A percentile compares a stretch with the other conserved stretches of the same genome.
Evolutionary conservation across 64 coral and sea anemone species (phyloP).

Genomic region (Montipora sp.): DNA sequence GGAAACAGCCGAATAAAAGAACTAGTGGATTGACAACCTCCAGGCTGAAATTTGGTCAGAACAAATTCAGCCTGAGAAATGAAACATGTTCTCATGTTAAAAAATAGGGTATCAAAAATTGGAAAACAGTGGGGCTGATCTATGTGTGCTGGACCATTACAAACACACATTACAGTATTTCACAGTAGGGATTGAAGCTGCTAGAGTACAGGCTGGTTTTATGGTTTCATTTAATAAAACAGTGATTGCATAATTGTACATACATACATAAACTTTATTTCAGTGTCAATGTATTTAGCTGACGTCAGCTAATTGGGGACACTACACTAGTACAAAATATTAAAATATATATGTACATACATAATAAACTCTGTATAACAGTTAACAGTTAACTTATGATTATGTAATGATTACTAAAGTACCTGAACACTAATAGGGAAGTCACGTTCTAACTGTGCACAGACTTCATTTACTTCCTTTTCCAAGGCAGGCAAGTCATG

Average conservation of each 20-base stretch:
- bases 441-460: background rate
- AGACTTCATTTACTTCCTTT: background rate
- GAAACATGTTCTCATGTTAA: background rate
- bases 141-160: conserved; percentile 14
- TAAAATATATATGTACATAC: conserved; percentile 1
- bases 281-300: background rate
- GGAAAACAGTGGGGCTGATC: conserved; percentile 2
- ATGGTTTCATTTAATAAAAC: background rate
- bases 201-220: conserved; percentile 5
- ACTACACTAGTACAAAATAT: background rate
- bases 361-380: background rate
- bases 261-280: background rate
- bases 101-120: background rate
- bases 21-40: background rate
- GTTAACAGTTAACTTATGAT: background rate
- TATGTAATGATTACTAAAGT: background rate
- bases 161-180: conserved; percentile 7
- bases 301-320: background rate
- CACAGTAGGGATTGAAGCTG: conserved; percentile 1
- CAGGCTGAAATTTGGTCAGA: conserved; percentile 10
- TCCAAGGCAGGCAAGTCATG: background rate
- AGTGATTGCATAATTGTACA: background rate
- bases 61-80: conserved; percentile 7
- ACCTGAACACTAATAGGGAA: conserved; percentile 35
- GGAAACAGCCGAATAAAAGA: background rate